Percentiles rank a stretch among this genome's conserved stretches.
These are phyloP conservation scores for Brevimyrus niger DNA, from an alignment of 2,113 vertebrate species.

Conservation along the genomic window DNA sequence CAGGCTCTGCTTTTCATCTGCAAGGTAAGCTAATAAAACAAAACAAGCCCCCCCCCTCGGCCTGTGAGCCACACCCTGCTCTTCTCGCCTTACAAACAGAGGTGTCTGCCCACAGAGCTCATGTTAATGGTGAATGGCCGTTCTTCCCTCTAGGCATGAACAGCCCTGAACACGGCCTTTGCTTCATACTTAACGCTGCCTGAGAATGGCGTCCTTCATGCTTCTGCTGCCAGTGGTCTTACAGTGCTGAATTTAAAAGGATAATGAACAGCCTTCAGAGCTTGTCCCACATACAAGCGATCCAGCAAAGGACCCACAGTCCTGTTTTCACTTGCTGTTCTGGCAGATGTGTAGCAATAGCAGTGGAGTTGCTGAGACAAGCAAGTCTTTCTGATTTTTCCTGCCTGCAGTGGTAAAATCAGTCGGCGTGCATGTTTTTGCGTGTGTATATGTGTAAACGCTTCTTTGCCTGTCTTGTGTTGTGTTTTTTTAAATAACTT, in stretches of 20 bases:
- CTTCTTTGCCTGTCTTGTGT: not conserved
- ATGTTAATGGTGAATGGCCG: not conserved
- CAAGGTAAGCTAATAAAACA: not conserved
- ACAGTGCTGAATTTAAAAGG: not conserved
- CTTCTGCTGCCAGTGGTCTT: not conserved
- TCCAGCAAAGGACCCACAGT: not conserved
- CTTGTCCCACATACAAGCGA: not conserved
- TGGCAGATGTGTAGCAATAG: not conserved
- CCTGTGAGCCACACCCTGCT: not conserved
- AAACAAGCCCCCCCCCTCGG: not conserved
- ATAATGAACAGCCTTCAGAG: not conserved
- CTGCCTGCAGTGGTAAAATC: not conserved
- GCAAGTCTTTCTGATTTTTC: not conserved
- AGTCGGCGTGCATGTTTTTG: not conserved
- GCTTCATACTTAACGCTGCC: not conserved
- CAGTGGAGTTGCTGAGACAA: not conserved
- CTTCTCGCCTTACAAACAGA: not conserved
- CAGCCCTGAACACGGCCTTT: not conserved
- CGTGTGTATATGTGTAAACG: not conserved
- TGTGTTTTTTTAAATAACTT: conserved; percentile 9
- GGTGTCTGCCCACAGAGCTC: not conserved
- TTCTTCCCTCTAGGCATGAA: not conserved
- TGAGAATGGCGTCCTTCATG: not conserved
- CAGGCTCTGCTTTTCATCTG: not conserved
- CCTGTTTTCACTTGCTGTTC: not conserved